Evolutionary conservation across 2,888 invertebrate species (phyloP), one percentile per base, ranked within the genome.

Genomic region (Parnassius mnemosyne): DNA sequence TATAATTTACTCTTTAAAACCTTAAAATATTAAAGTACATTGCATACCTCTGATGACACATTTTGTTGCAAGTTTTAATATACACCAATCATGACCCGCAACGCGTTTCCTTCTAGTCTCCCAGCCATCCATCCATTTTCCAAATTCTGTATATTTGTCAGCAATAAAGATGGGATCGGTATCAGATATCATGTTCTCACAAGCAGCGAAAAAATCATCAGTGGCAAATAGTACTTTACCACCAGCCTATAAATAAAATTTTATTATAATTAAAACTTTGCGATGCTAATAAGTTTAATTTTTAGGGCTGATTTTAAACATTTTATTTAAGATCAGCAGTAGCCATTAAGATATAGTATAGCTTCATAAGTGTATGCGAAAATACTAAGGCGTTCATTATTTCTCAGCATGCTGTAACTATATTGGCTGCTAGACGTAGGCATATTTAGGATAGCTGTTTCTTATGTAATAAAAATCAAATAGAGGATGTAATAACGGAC

Each of bases 101-200:
- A 89, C 87, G 61, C 94, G 82, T 73, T 93, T 94, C 60, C 94
- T 85, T 12, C 94, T 80, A 0, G 94, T 94, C 77, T 94, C 94
- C 94, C 94, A 94, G 0, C 94, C 94, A 68, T 94, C 94, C 94
- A 94, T 94, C 94, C 93, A 94, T 72, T 94, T 94, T 0, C 94
- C 94, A 63, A 81, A 93, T 57, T 93, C 92, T 0, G 94, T 94
- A 74, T 91, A 94, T 65, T 92, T 88, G 0, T 92, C 92, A 7
- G 91, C 80, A 13, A 92, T 89, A 80, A 93, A 94, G 12, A 93
- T 77, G 0, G 94, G 93, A 3, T 93, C 93, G 0, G 81, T 78
- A 54, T 92, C 92, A 41, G 86, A 79, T 13, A 94, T 74, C 81
- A 94, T 88, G 70, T 92, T 92, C 73, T 94, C 94, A 11, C 94